Conservation (phyloP, 2,113 vertebrate genomes). For the Odocoileus virginianus region DNA sequence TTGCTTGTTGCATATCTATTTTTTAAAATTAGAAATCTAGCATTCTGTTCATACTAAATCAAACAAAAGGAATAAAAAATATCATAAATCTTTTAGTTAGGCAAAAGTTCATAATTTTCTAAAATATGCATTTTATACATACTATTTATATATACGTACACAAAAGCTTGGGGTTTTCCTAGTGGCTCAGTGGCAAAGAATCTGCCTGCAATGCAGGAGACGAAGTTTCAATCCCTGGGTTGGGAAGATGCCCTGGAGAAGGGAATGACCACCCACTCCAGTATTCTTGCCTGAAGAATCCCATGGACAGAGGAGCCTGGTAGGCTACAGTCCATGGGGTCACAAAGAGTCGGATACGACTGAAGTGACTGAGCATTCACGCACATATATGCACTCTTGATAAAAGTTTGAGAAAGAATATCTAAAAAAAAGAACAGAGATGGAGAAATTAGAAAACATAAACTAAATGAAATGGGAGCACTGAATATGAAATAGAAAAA, state of each 20-base stretch:
- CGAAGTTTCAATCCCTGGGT: fast-evolving
- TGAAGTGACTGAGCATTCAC: fast-evolving
- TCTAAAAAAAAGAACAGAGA: neutral
- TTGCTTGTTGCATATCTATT: neutral
- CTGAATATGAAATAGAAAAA: neutral
- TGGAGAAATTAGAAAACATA: neutral
- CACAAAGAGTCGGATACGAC: fast-evolving
- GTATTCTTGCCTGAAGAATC: neutral
- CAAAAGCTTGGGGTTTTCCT: neutral
- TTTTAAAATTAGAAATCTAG: neutral
- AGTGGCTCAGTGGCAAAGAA: neutral
- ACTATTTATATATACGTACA: neutral
- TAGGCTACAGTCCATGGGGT: neutral
- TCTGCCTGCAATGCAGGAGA: neutral
- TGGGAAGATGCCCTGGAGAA: neutral
- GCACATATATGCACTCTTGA: fast-evolving
- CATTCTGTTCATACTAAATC: neutral
- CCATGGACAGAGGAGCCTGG: neutral
- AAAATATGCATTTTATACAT: neutral
- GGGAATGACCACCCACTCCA: neutral
- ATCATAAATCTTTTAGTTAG: neutral
- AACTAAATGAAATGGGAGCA: neutral
- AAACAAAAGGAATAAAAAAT: neutral
- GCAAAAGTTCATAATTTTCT: neutral
- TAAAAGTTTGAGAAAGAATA: neutral